Percentiles rank a stretch among this genome's conserved stretches.
These are phyloP conservation scores for Oopsacas minuta DNA, from an alignment of 37 sponge, comb jelly and placozoan genomes.

Conservation along the genomic window DNA sequence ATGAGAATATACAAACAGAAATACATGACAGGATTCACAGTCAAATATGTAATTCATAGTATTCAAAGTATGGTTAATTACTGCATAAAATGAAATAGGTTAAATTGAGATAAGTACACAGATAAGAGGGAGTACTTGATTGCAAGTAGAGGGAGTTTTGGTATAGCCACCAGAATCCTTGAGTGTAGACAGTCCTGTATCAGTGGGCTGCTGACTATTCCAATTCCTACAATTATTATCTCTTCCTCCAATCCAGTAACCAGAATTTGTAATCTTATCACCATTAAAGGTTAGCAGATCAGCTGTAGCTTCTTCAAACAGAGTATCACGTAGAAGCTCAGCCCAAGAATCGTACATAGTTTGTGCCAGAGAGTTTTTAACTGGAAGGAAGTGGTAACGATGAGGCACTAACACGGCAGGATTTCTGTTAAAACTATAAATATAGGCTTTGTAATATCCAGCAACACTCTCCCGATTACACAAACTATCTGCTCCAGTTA, in stretches of 20 bases:
- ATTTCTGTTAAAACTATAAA: constrained; percentile 13
- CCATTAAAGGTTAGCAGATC: not conserved
- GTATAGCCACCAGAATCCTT: not conserved
- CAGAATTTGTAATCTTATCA: not conserved
- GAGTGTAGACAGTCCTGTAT: not conserved
- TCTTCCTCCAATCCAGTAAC: not conserved
- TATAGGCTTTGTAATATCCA: not conserved
- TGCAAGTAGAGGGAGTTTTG: not conserved
- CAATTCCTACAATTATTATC: not conserved
- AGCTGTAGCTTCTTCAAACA: not conserved
- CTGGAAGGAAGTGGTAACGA: constrained; percentile 14
- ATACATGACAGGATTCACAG: no score
- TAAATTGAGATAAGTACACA: not conserved
- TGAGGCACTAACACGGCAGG: not conserved
- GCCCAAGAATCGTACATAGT: constrained; percentile 14
- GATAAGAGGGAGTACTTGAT: not conserved
- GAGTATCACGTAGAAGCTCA: not conserved
- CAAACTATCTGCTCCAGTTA: not conserved
- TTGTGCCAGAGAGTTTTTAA: not conserved
- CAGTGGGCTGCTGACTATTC: not conserved
- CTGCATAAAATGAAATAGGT: not conserved
- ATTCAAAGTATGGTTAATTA: no score
- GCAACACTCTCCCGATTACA: not conserved
- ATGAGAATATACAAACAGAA: no score
- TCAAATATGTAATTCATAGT: no score